These are phyloP conservation scores for Echinarachnius parma DNA, from an alignment of 53 echinoderm and acorn worm species.

Conservation along the genomic window DNA sequence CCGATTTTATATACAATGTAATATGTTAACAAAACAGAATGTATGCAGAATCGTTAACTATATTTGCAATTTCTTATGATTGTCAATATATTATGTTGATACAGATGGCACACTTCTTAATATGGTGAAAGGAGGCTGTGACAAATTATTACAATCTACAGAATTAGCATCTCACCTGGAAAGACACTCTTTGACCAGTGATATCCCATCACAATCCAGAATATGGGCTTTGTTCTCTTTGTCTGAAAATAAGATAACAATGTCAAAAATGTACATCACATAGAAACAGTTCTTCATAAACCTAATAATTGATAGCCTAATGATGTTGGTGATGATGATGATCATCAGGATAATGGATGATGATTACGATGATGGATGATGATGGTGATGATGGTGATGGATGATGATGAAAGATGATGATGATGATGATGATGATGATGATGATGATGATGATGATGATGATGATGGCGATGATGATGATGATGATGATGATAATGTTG, in stretches of 20 bases:
- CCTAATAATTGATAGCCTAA: too few species aligned
- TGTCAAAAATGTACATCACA: too few species aligned
- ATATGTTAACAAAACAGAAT: too few species aligned
- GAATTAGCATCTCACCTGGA: slow-evolving; percentile 69
- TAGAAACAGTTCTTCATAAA: too few species aligned
- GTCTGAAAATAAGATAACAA: slow-evolving; percentile 45
- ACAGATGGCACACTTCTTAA: too few species aligned
- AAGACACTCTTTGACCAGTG: slow-evolving; percentile 62
- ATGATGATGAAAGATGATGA: slow-evolving; percentile 9
- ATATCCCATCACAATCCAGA: slow-evolving; percentile 62
- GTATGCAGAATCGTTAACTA: too few species aligned
- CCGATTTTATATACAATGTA: too few species aligned
- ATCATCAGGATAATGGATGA: neutral
- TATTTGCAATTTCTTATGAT: too few species aligned
- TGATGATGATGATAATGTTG: neutral
- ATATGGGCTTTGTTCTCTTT: slow-evolving; percentile 72
- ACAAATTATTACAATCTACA: too few species aligned
- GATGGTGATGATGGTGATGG: neutral
- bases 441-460: slow-evolving; percentile 38
- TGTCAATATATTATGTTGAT: too few species aligned
- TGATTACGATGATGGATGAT: neutral
- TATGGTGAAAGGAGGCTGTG: too few species aligned
- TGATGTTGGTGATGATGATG: slow-evolving; percentile 11
- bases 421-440: slow-evolving; percentile 35
- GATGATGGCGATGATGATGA: slow-evolving; percentile 33